These are phyloP conservation scores for Nannobrachium achirus DNA, from an alignment of 2,113 vertebrate species.

Conservation along the genomic window DNA sequence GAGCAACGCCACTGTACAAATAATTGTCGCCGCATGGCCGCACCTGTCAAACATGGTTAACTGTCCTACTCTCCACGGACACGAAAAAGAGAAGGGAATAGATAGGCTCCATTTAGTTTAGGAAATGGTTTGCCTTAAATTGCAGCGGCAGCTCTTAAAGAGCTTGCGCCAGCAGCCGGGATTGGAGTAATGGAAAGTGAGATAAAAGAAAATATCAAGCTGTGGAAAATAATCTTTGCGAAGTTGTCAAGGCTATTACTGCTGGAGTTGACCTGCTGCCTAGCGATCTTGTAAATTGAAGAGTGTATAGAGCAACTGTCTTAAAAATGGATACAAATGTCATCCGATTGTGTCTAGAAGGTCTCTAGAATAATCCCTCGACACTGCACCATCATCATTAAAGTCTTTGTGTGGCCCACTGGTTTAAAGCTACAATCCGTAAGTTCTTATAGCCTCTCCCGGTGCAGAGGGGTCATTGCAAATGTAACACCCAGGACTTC, in stretches of 20 bases:
- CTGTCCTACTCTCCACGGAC: slow-evolving; percentile 38
- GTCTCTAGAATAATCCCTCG: neutral
- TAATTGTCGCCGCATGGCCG: slow-evolving; percentile 62
- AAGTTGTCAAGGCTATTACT: slow-evolving; percentile 46
- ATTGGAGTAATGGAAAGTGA: slow-evolving; percentile 40
- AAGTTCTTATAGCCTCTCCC: too few relatives aligned
- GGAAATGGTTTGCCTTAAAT: slow-evolving; percentile 50
- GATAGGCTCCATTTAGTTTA: slow-evolving; percentile 59
- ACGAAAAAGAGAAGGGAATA: slow-evolving; percentile 35
- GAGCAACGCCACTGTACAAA: slow-evolving; percentile 54
- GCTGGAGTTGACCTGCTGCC: neutral
- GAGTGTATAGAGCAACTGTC: slow-evolving; percentile 15
- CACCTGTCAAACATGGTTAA: slow-evolving; percentile 72
- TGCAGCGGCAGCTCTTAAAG: slow-evolving; percentile 59
- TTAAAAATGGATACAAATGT: slow-evolving; percentile 21
- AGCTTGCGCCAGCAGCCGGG: slow-evolving; percentile 29
- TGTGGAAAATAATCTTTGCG: slow-evolving; percentile 43
- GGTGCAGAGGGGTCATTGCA: too few relatives aligned
- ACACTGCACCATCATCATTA: neutral
- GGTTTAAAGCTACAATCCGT: too few relatives aligned
- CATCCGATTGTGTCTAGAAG: neutral
- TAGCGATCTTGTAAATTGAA: slow-evolving; percentile 44
- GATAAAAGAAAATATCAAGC: slow-evolving; percentile 50
- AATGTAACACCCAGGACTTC: too few relatives aligned
- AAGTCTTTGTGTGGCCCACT: neutral